Conservation (phyloP, 2,888 invertebrate species). For the Drosophila setosimentum region DNA sequence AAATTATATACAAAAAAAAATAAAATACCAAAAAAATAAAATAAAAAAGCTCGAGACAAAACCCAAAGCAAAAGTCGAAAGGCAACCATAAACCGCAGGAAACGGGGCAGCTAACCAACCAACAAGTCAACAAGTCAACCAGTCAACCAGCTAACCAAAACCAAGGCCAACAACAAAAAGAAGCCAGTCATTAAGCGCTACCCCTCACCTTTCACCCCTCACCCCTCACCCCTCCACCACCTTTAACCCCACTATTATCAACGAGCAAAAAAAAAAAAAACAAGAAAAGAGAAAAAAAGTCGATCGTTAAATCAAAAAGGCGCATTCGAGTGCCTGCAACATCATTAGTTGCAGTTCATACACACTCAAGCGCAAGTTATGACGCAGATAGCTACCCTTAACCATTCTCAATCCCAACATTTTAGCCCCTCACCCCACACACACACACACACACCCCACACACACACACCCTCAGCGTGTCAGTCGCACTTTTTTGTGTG, state of each 20-base stretch:
- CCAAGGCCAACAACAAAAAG: conserved; percentile 1
- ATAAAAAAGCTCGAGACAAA: conserved; percentile 3
- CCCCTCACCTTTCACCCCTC: background rate
- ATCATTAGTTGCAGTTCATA: conserved; percentile 83
- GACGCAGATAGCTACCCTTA: conserved; percentile 54
- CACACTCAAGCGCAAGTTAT: conserved; percentile 80
- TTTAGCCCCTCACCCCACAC: background rate
- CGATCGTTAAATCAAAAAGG: conserved; percentile 82
- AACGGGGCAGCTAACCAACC: conserved; percentile 58
- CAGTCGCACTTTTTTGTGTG: conserved; percentile 62
- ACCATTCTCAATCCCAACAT: conserved; percentile 13
- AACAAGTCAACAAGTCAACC: conserved; percentile 35
- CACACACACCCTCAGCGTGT: background rate
- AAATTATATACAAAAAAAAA: conserved; percentile 3
- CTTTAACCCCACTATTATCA: conserved; percentile 41
- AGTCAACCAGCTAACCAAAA: conserved; percentile 68
- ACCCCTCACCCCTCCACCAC: background rate
- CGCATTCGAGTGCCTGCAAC: conserved; percentile 80
- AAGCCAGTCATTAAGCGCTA: conserved; percentile 70
- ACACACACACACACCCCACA: background rate
- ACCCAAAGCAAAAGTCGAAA: conserved; percentile 43
- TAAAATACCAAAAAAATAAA: conserved; percentile 11
- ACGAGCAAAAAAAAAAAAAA: conserved; percentile 10
- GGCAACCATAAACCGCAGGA: conserved; percentile 70
- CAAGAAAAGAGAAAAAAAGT: conserved; percentile 49